Evolutionary conservation across 2,888 invertebrate species (phyloP).

Genomic region (Micropterix aruncella): DNA sequence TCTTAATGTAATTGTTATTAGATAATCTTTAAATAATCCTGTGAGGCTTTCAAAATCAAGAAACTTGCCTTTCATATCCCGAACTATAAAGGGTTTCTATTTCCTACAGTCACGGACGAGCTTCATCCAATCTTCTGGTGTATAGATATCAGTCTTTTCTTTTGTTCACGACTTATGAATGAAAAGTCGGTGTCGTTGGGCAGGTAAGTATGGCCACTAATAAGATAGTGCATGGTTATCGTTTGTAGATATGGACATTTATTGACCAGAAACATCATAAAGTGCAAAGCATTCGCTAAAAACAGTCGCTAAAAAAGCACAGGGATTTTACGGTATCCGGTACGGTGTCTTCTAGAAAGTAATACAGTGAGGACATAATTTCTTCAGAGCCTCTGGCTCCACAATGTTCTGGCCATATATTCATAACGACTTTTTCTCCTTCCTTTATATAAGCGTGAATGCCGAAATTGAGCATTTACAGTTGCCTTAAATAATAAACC

Average conservation of each 20-base stretch:
- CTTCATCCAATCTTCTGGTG: too few relatives aligned
- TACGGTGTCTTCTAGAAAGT: slow-evolving; percentile 9
- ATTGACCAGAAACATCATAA: slow-evolving; percentile 10
- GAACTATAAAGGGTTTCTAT: slow-evolving; percentile 6
- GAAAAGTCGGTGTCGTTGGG: too few relatives aligned
- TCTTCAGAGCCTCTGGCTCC: slow-evolving; percentile 10
- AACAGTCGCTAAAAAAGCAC: slow-evolving; percentile 9
- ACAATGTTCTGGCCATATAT: slow-evolving; percentile 10
- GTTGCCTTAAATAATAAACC: slow-evolving; percentile 10
- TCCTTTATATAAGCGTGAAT: too few relatives aligned
- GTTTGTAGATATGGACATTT: too few relatives aligned
- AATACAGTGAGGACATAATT: slow-evolving; percentile 9
- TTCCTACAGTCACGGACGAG: too few relatives aligned
- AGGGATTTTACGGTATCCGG: slow-evolving; percentile 7
- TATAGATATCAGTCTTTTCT: too few relatives aligned
- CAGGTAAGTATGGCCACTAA: too few relatives aligned
- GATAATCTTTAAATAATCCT: too few relatives aligned
- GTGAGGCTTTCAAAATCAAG: too few relatives aligned
- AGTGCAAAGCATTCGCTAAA: slow-evolving; percentile 11
- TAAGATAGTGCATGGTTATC: too few relatives aligned
- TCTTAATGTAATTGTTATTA: slow-evolving; percentile 9
- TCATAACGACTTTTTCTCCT: slow-evolving; percentile 8
- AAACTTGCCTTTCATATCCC: slow-evolving; percentile 9
- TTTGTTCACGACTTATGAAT: too few relatives aligned
- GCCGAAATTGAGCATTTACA: slow-evolving; percentile 11